Evolutionary conservation across 1,140 invertebrate species (phyloP), one percentile per base, ranked within the genome.

Genomic region (Caenorhabditis remanei): DNA sequence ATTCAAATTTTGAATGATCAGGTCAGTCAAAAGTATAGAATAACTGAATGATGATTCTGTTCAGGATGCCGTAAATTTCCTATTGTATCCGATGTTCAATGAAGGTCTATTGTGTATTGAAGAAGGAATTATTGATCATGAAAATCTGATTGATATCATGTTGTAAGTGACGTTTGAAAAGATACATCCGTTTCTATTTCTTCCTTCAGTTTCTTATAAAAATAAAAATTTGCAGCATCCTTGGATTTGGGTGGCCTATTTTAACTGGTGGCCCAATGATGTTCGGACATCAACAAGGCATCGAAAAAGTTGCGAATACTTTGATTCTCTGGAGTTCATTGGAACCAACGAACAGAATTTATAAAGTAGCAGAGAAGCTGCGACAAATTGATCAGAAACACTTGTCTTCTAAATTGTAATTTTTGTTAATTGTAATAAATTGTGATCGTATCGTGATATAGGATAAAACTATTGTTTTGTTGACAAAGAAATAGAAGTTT

Each of bases 61-160:
- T 32, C 61, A 93, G 93, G 93, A 93, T 88, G 91, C 93, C 13
- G 11, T 92, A 8, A 93, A 93, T 48, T 89, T 92, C 50, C 84
- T 91, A 86, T 16, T 93, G 55, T 93, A 89, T 89, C 89, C 92
- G 8, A 87, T 91, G 85, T 91, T 93, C 43, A 93, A 93, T 88
- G 93, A 93, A 89, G 92, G 92, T 1, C 93, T 93, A 85, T 90
- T 89, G 61, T 90, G 92, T 48, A 82, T 93, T 53, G 93, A 93
- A 82, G 92, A 93, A 21, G 91, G 92, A 48, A 90, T 93, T 7
- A 89, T 89, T 41, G 88, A 58, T 48, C 87, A 88, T 83, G 84
- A 75, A 50, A 48, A 71, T n/a, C 63, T 88, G 61, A 89, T 89
- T 55, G 89, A 89, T 79, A 65, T 89, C 7, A 89, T 89, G 89